Percentiles rank a stretch among this genome's conserved stretches.
phyloP scores from a whole-genome alignment of 2,888 invertebrate genomes.

The Apeira syringaria region DNA sequence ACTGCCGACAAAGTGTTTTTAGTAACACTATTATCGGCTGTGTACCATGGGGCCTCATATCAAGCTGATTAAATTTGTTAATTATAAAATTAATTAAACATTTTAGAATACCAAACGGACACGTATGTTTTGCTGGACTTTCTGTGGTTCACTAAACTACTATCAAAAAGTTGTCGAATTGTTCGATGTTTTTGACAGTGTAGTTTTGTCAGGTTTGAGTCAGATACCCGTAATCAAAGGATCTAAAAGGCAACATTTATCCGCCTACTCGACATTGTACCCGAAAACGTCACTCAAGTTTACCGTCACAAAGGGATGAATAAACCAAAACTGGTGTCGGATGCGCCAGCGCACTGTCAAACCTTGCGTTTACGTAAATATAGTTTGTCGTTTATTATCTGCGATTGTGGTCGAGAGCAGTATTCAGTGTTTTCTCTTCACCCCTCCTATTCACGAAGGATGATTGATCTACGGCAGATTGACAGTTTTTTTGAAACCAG shows the following conservation, averaged over 20 bases:
- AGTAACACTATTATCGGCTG: too few relatives aligned
- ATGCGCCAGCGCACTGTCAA: conserved; percentile 68
- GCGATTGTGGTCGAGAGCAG: conserved; percentile 66
- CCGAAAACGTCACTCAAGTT: conserved; percentile 65
- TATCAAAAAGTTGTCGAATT: too few relatives aligned
- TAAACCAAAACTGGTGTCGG: conserved; percentile 61
- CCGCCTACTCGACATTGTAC: conserved; percentile 58
- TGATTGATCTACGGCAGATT: conserved; percentile 82
- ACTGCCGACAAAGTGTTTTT: too few relatives aligned
- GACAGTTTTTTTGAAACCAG: conserved; percentile 80
- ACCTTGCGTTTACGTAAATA: conserved; percentile 80
- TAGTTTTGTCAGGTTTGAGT: too few relatives aligned
- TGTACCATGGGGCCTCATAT: too few relatives aligned
- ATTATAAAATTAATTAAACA: too few relatives aligned
- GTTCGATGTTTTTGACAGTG: too few relatives aligned
- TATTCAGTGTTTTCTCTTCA: conserved; percentile 45
- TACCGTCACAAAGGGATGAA: conserved; percentile 42
- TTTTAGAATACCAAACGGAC: too few relatives aligned
- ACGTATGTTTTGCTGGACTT: too few relatives aligned
- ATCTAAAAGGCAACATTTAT: conserved; percentile 34
- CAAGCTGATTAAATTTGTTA: too few relatives aligned
- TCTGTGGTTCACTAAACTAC: too few relatives aligned
- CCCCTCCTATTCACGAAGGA: conserved; percentile 76
- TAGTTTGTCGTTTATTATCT: conserved; percentile 77
- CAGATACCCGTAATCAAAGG: neutral